Base-by-base conservation (phyloP, 1,140 invertebrate species). In the Listronotus oregonensis region DNA sequence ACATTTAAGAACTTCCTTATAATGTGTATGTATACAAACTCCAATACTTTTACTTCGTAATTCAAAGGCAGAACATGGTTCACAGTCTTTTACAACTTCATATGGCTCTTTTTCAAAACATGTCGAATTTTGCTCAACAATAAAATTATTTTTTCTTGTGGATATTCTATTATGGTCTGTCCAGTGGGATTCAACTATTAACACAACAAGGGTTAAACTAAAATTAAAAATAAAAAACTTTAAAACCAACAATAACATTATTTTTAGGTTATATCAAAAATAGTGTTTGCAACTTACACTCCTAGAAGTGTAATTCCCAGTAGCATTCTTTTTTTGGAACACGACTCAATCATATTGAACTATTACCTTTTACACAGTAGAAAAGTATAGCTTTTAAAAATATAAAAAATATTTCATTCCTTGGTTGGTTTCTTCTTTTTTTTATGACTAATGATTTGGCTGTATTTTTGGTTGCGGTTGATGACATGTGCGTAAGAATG, bases 21-120 rank as follows among this genome's bases (percentile, higher is more conserved):
- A 89, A 57, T 88, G 84, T 1, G 88, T 89, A 66, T 85, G 82
- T 43, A 85, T 80, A 76, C 90, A 92, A n/a, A 87, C 85, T 43
- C 84, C 83, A 8, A 88, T 81, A 71, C 85, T 90, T 79, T 86
- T 83, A 69, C 89, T 91, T 8, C 85, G 84, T 64, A 90, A 85
- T 80, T 90, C 89, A 78, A 89, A 90, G 51, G 86, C 85, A 83
- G 88, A 86, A 77, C 93, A 94, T 9, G 89, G 90, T 81, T 91
- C 88, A 75, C 91, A 93, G 77, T 90, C 87, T 64, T 85, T 85
- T 14, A 91, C 80, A 31, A 92, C 79, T 55, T 85, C 82, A 71
- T 85, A 91, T 14, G 85, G 80, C 75, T 92, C 90, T 71, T 84
- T 85, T 18, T 84, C 79, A 81, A 86, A 86, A 77, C 91, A 93